A percentile compares a stretch with the other conserved stretches of the same genome.
Evolutionary conservation across 2,888 invertebrate species (phyloP).

Genomic region (Drosophila infuscata): DNA sequence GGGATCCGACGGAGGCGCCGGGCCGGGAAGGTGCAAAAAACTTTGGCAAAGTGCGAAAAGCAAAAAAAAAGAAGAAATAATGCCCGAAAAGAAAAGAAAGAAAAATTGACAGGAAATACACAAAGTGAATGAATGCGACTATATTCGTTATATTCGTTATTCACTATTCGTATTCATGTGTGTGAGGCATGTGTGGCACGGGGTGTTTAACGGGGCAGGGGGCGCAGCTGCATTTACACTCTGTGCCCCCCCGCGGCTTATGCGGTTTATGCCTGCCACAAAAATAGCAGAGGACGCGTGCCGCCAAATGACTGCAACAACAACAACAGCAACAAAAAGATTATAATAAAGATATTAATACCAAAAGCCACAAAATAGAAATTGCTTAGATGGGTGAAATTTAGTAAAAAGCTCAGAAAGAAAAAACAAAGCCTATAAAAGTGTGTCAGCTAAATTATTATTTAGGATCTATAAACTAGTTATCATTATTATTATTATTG

Average conservation of each 20-base stretch:
- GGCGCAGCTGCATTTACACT: constrained; percentile 37
- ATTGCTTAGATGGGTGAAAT: constrained; percentile 26
- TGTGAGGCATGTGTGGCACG: constrained; percentile 13
- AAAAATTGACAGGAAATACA: constrained; percentile 62
- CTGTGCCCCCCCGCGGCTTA: background rate
- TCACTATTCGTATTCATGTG: constrained; percentile 25
- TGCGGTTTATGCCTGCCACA: constrained; percentile 43
- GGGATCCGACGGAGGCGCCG: background rate
- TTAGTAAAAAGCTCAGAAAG: constrained; percentile 10
- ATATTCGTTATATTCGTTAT: constrained; percentile 24
- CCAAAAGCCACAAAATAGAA: constrained; percentile 13
- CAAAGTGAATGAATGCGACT: constrained; percentile 40
- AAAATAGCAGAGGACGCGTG: constrained; percentile 32
- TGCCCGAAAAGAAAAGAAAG: constrained; percentile 50
- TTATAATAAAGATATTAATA: constrained; percentile 52
- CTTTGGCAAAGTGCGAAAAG: constrained; percentile 25
- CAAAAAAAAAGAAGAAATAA: constrained; percentile 33
- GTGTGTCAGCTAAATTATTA: background rate
- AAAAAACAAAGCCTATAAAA: background rate
- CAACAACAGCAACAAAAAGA: background rate
- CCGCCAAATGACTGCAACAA: constrained; percentile 31
- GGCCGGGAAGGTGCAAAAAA: constrained; percentile 21
- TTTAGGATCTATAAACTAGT: background rate
- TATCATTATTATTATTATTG: background rate
- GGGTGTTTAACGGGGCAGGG: background rate